Conservation (phyloP, 2,113 vertebrate genomes). For the Otocyon megalotis region DNA sequence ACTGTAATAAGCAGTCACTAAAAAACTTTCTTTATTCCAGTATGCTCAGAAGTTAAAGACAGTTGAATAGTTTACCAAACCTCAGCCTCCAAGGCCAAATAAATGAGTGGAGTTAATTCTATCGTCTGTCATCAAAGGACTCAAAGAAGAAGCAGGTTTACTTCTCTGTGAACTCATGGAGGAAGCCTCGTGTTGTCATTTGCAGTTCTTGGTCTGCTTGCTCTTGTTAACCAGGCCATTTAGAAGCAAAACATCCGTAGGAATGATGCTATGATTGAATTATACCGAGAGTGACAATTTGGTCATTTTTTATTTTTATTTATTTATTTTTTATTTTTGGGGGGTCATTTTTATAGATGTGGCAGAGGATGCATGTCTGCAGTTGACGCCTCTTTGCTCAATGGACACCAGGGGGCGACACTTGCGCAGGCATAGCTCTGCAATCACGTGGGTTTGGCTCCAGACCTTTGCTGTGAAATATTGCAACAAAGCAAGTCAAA, state of each 20-base stretch:
- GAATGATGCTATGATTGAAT: neutral
- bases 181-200: neutral
- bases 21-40: neutral
- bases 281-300: neutral
- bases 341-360: neutral
- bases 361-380: neutral
- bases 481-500: neutral
- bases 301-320: neutral
- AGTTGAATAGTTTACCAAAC: neutral
- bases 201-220: no score
- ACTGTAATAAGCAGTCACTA: neutral
- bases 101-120: neutral
- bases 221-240: neutral
- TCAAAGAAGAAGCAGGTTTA: neutral
- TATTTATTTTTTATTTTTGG: no score
- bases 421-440: neutral
- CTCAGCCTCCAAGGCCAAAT: neutral
- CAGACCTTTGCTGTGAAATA: neutral
- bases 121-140: neutral
- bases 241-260: neutral
- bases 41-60: neutral
- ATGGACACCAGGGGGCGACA: conserved; percentile 40
- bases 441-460: no score
- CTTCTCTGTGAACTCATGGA: neutral
- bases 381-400: neutral